Conservation (phyloP, 2,888 invertebrate species). For the Augiades crinisus region DNA sequence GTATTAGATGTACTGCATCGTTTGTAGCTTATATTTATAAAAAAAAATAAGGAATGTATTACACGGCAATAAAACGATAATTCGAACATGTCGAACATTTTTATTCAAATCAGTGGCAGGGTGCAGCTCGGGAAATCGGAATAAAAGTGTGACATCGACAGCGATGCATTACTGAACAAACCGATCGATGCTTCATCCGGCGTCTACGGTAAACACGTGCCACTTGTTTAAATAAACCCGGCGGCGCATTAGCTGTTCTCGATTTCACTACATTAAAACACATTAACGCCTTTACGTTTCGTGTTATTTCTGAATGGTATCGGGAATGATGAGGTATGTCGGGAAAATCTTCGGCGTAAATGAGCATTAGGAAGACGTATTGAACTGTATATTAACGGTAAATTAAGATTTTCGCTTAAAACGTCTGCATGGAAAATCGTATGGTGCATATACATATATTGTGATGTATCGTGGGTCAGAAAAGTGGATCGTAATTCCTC, state of each 20-base stretch:
- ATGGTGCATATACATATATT: too few relatives aligned
- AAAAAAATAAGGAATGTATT: background rate
- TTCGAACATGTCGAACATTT: background rate
- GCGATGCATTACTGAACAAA: slow-evolving; percentile 75
- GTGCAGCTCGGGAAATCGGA: slow-evolving; percentile 32
- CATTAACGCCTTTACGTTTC: slow-evolving; percentile 74
- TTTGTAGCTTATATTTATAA: too few relatives aligned
- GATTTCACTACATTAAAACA: slow-evolving; percentile 79
- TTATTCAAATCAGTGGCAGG: background rate
- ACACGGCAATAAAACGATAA: too few relatives aligned
- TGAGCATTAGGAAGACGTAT: background rate
- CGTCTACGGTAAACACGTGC: slow-evolving; percentile 74
- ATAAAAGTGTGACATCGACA: slow-evolving; percentile 59
- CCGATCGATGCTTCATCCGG: slow-evolving; percentile 79
- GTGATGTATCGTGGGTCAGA: too few relatives aligned
- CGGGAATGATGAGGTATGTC: slow-evolving; percentile 35
- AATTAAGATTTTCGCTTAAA: too few relatives aligned
- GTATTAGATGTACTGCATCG: too few relatives aligned
- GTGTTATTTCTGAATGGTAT: slow-evolving; percentile 65
- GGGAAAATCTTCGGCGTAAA: slow-evolving; percentile 9
- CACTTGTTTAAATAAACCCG: slow-evolving; percentile 80
- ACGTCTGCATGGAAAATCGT: too few relatives aligned
- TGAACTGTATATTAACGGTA: background rate
- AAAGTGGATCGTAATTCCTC: too few relatives aligned
- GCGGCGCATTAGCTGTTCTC: slow-evolving; percentile 76